phyloP scores from a whole-genome alignment of 2,888 invertebrate species.

The Acholoe squamosa region DNA sequence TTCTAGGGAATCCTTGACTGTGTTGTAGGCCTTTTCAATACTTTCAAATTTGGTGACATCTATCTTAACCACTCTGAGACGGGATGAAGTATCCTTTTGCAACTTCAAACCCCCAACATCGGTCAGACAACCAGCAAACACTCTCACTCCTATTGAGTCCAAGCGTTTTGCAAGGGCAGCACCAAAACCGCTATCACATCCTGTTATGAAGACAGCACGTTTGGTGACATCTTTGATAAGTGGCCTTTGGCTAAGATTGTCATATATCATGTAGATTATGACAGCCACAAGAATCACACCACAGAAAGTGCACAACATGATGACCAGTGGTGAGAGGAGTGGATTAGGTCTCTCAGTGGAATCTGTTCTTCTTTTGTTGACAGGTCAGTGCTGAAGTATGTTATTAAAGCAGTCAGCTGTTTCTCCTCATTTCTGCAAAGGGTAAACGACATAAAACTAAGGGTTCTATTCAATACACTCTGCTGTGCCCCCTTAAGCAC shows the following conservation, averaged over 20 bases:
- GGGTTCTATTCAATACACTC: too few species aligned
- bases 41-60: slow-evolving; percentile 71
- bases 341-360: too few species aligned
- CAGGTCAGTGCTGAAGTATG: too few species aligned
- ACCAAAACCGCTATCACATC: slow-evolving; percentile 62
- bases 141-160: slow-evolving; percentile 55
- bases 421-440: too few species aligned
- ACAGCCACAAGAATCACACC: background rate
- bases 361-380: too few species aligned
- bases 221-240: background rate
- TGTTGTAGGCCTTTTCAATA: slow-evolving; percentile 36
- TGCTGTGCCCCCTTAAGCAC: too few species aligned
- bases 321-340: too few species aligned
- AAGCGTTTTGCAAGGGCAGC: slow-evolving; percentile 27
- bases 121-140: slow-evolving; percentile 67
- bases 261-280: background rate
- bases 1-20: slow-evolving; percentile 68
- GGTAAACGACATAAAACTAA: too few species aligned
- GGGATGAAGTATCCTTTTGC: background rate
- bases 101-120: slow-evolving; percentile 62
- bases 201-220: slow-evolving; percentile 55
- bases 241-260: background rate
- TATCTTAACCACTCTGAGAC: slow-evolving; percentile 67
- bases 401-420: too few species aligned
- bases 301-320: background rate